Evolutionary conservation across 1,140 invertebrate species (phyloP).

Genomic region (Platorchestia sp.): DNA sequence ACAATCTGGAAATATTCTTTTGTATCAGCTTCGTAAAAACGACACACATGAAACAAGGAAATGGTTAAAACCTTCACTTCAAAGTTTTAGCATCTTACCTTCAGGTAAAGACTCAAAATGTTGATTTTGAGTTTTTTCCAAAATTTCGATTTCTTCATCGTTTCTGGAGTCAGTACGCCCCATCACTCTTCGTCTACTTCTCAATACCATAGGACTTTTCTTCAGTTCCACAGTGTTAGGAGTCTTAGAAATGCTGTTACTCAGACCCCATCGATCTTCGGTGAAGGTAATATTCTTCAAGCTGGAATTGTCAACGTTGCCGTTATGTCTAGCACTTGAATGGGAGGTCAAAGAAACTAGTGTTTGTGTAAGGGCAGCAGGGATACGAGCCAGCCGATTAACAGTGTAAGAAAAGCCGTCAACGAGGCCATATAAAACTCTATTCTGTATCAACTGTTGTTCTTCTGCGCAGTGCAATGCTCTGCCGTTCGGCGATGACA

Average conservation of each 20-base stretch:
- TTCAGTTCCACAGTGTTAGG: not conserved
- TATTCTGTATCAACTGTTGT: not conserved
- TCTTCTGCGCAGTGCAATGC: not conserved
- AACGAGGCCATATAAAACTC: not conserved
- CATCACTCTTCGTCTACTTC: not conserved
- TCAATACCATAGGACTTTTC: conserved; percentile 20
- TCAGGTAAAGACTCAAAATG: not conserved
- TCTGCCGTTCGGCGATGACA: not conserved
- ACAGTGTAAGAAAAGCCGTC: not conserved
- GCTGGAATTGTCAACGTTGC: not conserved
- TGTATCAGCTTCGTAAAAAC: not conserved
- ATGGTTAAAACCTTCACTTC: not conserved
- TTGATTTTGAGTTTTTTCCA: not conserved
- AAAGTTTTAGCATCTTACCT: not conserved
- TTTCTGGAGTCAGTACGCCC: not conserved
- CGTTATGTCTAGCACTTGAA: not conserved
- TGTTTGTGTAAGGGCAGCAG: not conserved
- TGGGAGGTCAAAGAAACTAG: not conserved
- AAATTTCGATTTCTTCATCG: not conserved
- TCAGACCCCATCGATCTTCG: not conserved
- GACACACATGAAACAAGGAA: not conserved
- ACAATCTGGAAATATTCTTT: not conserved
- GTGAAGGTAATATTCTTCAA: not conserved
- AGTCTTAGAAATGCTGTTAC: not conserved
- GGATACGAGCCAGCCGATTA: not conserved